Base-by-base conservation (phyloP, 2,888 invertebrate species). In the Protonemura montana region DNA sequence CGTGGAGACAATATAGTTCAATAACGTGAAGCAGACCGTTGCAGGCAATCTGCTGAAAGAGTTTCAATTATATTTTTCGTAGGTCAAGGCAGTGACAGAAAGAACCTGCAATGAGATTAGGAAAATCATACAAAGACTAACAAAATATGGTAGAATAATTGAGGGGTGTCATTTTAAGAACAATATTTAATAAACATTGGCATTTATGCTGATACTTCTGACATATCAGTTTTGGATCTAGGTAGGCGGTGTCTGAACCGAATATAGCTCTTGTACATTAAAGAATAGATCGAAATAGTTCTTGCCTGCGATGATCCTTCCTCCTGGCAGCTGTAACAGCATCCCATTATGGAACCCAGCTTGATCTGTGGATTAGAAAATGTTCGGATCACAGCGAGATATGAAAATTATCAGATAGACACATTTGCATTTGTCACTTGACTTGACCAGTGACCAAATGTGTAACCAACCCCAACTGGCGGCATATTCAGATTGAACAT, bases 311-410 rank as follows among this genome's bases (percentile, higher is more conserved):
- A 93, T 89, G 94, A 93, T 88, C 92, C 93, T 90, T 95, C 95
- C 91, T 95, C 95, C 90, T 95, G 94, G 90, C 95, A 95, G 89
- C 95, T 95, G 91, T 94, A 95, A 91, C 95, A 95, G 91, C 94
- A 94, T 89, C 94, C 94, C 94, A 94, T 94, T 42, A 28, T 81
- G 81, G 59, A 3, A 59, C 59, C 59, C 59, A 59, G 16, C 59
- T 59, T 59, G 16, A 16, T 3, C 59, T 59, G 16, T 16, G 21
- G 21, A 59, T 59, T 59, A 59, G 59, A 59, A 59, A 59, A 59
- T 59, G 59, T 21, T 59, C 59, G 59, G 13, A 59, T 59, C 59
- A 13, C 59, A 59, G 59, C 21, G 59, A 59, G 59, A 21, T 16
- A 59, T 21, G 1, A 7, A 59, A 16, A 16, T 59, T 59, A 59